A percentile compares a stretch with the other conserved stretches of the same genome.
Evolutionary conservation across 1,140 invertebrate species (phyloP).

Genomic region (Periplaneta americana): DNA sequence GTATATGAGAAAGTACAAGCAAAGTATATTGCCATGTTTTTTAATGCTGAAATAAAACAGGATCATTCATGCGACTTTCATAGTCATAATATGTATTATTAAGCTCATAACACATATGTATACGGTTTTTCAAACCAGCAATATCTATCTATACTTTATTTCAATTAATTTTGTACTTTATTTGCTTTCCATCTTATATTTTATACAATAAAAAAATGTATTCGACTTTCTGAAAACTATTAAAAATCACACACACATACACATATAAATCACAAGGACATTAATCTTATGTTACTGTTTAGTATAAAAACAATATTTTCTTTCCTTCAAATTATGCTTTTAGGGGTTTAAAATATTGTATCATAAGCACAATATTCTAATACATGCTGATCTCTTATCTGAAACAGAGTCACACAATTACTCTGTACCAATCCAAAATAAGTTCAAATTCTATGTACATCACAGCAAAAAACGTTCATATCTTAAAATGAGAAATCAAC

Average conservation of each 20-base stretch:
- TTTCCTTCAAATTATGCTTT: neutral
- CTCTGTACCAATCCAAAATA: neutral
- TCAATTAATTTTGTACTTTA: neutral
- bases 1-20: too few relatives aligned
- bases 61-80: neutral
- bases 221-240: neutral
- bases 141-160: neutral
- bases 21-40: neutral
- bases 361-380: neutral
- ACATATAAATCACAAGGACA: neutral
- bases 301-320: neutral
- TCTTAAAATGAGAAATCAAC: too few relatives aligned
- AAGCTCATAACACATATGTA: neutral
- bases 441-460: neutral
- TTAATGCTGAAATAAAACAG: neutral
- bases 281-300: neutral
- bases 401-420: neutral
- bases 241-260: neutral
- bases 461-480: neutral
- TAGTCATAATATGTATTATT: neutral
- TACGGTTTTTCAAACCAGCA: neutral
- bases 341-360: neutral
- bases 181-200: neutral
- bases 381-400: neutral
- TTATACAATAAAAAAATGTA: neutral